phyloP scores from a whole-genome alignment of 1,140 invertebrate genomes.

The Ceratina calcarata region DNA sequence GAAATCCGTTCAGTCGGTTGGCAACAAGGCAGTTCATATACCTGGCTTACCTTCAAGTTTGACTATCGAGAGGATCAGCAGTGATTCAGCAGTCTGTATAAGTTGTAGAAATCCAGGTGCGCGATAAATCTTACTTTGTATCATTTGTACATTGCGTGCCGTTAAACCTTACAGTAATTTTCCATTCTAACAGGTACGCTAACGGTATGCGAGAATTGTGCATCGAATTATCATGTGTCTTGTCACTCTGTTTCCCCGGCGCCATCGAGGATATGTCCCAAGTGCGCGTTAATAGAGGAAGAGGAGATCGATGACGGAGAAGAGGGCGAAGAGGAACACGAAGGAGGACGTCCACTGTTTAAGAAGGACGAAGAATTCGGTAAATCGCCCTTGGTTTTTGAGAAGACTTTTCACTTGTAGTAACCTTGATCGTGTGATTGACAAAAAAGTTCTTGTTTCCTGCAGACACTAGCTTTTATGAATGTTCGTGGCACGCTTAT shows the following conservation, averaged over 20 bases:
- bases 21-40: conserved; percentile 72
- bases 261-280: conserved; percentile 72
- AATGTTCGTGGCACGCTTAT: conserved; percentile 56
- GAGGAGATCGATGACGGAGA: conserved; percentile 56
- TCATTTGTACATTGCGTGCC: too few relatives aligned
- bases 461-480: conserved; percentile 58
- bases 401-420: conserved; percentile 40
- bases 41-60: conserved; percentile 73
- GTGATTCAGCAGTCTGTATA: conserved; percentile 77
- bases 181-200: conserved; percentile 71
- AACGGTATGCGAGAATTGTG: conserved; percentile 79
- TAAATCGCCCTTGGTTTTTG: conserved; percentile 63
- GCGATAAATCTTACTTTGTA: neutral
- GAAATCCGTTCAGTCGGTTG: conserved; percentile 74
- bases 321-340: conserved; percentile 41
- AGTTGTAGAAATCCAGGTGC: conserved; percentile 79
- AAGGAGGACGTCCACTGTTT: conserved; percentile 35
- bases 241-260: conserved; percentile 76
- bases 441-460: conserved; percentile 72
- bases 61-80: conserved; percentile 74
- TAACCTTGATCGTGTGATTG: conserved; percentile 68
- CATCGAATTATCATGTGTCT: conserved; percentile 80
- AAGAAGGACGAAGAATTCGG: conserved; percentile 72
- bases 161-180: neutral
- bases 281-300: conserved; percentile 62